Evolutionary conservation across 2,797 vertebrate genomes (phyloP), one percentile per base, ranked within the genome.

Genomic region (Odontamblyopus rebecca): DNA sequence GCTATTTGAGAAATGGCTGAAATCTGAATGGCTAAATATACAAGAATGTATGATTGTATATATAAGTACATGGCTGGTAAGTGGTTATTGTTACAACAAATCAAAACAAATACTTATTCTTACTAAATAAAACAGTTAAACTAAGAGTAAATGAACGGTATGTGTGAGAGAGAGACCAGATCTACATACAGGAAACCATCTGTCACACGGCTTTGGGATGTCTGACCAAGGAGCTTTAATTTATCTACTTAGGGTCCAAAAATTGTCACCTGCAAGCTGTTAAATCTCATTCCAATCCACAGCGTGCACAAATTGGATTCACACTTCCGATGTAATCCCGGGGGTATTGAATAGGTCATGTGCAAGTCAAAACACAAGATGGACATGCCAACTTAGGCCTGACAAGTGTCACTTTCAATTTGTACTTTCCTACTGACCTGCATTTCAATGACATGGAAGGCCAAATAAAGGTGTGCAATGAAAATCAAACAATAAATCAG

Each of bases 301-400:
- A 91, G 87, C 91, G 84, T 88, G 80, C 61, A 75, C 80, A 88
- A 92, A 93, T 93, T 90, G 91, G 93, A 93, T 93, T 93, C 85
- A 88, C 91, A 90, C 90, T 79, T 89, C 64, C 54, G 88, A 69
- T 84, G 81, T 78, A 89, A 85, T 51, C 84, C 75, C 54, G 68
- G 87, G 72, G 72, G 79, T 74, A 68, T 80, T 89, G 71, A 81
- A 78, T 68, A 79, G 81, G 73, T 73, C 78, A 74, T 70, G 68
- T 61, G 51, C 64, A 78, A 81, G 76, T 81, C 75, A 84, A 67
- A 51, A 11, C 27, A n/a, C 69, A 79, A 23, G 29, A 73, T 76
- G 74, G 75, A 86, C 75, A 81, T 89, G 83, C 86, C 85, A 86
- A 78, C 86, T 76, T 80, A 77, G 74, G 86, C 77, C 81, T 89